Evolutionary conservation across 2,797 vertebrate species (phyloP).

Genomic region (Syndactyla subalaris): DNA sequence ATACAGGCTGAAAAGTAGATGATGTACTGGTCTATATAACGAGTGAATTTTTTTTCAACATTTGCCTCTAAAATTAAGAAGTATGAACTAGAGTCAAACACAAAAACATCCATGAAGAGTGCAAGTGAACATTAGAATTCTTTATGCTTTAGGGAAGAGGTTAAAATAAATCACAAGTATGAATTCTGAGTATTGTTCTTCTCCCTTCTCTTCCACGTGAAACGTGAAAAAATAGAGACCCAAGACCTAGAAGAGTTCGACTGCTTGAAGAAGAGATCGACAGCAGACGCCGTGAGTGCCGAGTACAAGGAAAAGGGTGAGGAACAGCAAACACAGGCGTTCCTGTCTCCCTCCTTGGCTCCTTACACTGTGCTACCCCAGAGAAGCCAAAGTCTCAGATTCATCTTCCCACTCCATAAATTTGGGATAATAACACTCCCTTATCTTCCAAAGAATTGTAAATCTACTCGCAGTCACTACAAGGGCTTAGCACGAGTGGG

Average conservation of each 20-base stretch:
- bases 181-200: background rate
- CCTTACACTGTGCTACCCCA: background rate
- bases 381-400: background rate
- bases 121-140: background rate
- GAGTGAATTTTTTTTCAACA: background rate
- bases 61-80: background rate
- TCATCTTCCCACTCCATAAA: background rate
- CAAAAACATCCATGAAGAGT: accelerated
- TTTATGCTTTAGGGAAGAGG: accelerated
- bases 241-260: background rate
- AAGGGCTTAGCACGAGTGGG: background rate
- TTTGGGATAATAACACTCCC: background rate
- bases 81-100: background rate
- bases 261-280: background rate
- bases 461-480: background rate
- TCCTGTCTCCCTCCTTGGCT: background rate
- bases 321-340: background rate
- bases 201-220: background rate
- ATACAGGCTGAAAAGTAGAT: background rate
- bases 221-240: background rate
- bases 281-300: accelerated
- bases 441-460: background rate
- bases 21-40: background rate
- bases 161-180: background rate
- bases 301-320: background rate